These are phyloP conservation scores for Prionailurus viverrinus DNA, from an alignment of 2,113 vertebrate species.

Conservation along the genomic window DNA sequence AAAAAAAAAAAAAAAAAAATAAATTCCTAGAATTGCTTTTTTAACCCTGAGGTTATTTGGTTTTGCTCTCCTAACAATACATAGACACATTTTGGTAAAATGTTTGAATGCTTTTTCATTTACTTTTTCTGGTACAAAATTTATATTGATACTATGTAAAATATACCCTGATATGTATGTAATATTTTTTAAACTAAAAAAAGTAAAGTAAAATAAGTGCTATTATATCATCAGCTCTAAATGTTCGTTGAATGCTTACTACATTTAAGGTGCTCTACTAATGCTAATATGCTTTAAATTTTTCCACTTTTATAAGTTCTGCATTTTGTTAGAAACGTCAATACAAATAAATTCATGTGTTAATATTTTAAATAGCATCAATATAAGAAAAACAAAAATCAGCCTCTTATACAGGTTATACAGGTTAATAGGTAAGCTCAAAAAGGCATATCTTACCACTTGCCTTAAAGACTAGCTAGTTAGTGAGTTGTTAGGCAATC, in stretches of 20 bases:
- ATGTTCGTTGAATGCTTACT: not conserved
- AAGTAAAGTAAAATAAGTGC: not conserved
- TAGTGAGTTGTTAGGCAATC: not conserved
- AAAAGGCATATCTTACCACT: not conserved
- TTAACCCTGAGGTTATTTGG: conserved; percentile 5
- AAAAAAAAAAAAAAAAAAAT: no score
- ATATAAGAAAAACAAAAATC: not conserved
- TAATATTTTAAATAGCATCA: not conserved
- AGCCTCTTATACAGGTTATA: not conserved
- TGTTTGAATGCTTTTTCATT: conserved; percentile 22
- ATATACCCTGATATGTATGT: not conserved
- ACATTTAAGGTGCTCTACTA: not conserved
- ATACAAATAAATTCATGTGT: not conserved
- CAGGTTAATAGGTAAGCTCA: conserved; percentile 5
- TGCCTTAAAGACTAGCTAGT: not conserved
- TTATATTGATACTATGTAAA: not conserved
- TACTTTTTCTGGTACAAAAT: not conserved
- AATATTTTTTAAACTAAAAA: conserved; percentile 30
- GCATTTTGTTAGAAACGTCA: not conserved
- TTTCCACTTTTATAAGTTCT: not conserved
- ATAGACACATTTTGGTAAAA: conserved; percentile 1
- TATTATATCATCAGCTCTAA: not conserved
- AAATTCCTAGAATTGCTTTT: not conserved
- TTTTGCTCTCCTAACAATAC: not conserved
- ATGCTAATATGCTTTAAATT: not conserved